Base-by-base conservation (phyloP, 1,140 invertebrate species). In the Papilio glaucus region DNA sequence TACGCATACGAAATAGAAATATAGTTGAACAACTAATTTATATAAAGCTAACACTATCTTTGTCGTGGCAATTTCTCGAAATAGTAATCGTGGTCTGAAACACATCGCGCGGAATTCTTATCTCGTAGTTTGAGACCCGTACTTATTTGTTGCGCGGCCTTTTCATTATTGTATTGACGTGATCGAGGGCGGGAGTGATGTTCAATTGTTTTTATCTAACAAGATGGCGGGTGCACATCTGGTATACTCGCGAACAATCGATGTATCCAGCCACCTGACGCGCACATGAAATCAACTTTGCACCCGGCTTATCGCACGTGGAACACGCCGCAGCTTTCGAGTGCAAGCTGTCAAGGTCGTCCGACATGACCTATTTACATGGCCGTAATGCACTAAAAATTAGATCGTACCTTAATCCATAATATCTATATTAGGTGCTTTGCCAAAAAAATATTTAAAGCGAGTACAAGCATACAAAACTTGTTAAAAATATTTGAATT, bases 211-310 rank as follows among this genome's bases (percentile, higher is more conserved):
- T 41, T 65, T 71, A 45, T 67, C 41, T 65, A 45, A 41, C 62
- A 29, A 67, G n/a, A n/a, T n/a, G n/a, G n/a, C n/a, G n/a, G n/a
- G 73, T 49, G 15, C 60, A 69, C 63, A 62, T 71, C 63, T 72
- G 49, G 63, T 69, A 39, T 18, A 61, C 71, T 29, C 21, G 60
- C 49, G 62, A 63, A 53, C 18, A 57, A 75, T 69, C 29, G 57
- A 38, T 63, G 15, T 24, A 5, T 26, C 5, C 8, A n/a, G 60
- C 10, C 10, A 2, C 45, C 45, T 0, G 9, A 24, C 10, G 13
- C 15, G 33, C 15, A 39, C 37, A 37, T 37, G 26, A 69, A n/a
- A 53, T 69, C 41, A 69, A 29, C 26, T 69, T 37, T 53, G 67
- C 42, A 53, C 53, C 53, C 8, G 13, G 24, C 42, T 69, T 69